Percentiles rank a stretch among this genome's conserved stretches.
Evolutionary conservation across 92 coral and sea anemone genomes (phyloP).

Genomic region (Epizoanthus illoricatus): DNA sequence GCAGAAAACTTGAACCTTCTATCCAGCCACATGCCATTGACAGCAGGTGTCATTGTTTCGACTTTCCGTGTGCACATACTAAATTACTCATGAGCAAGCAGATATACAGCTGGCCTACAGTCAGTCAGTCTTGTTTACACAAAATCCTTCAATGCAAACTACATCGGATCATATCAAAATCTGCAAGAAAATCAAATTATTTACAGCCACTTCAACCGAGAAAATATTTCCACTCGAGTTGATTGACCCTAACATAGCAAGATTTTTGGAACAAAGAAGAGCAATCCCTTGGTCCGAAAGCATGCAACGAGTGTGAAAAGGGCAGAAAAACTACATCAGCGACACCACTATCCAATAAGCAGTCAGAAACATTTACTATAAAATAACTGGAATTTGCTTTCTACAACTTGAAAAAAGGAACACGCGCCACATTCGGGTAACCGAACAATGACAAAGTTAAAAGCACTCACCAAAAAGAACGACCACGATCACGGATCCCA

Average conservation of each 20-base stretch:
- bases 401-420: not conserved
- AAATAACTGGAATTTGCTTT: not conserved
- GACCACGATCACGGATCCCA: conserved; percentile 68
- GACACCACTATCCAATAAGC: not conserved
- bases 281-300: not conserved
- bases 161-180: not conserved
- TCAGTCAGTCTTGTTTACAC: not conserved
- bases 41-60: not conserved
- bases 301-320: not conserved
- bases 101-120: not conserved
- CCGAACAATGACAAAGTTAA: conserved; percentile 2
- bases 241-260: too few relatives aligned
- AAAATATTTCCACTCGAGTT: not conserved
- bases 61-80: not conserved
- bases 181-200: not conserved
- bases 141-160: not conserved
- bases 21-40: conserved; percentile 1
- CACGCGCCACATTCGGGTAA: not conserved
- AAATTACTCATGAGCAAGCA: not conserved
- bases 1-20: not conserved
- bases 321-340: not conserved
- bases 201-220: not conserved
- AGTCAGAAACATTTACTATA: too few relatives aligned
- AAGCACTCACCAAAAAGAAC: conserved; percentile 79
- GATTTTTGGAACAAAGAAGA: not conserved